These are phyloP conservation scores for Tyto alba DNA, from an alignment of 2,113 vertebrate species.

Conservation along the genomic window DNA sequence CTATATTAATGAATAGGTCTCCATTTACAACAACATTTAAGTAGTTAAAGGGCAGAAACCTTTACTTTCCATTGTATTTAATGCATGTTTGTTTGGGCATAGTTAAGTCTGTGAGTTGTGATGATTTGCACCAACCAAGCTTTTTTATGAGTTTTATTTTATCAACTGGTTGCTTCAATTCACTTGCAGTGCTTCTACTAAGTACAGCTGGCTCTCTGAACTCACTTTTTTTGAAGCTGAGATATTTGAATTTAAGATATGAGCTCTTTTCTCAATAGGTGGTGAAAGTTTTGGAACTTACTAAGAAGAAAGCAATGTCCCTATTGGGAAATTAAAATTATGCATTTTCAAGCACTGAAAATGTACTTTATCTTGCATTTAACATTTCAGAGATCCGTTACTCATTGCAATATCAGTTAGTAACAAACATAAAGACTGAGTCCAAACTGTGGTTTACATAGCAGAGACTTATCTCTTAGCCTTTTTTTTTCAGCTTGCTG, in stretches of 20 bases:
- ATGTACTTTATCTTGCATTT: background rate
- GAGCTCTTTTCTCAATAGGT: background rate
- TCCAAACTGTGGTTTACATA: background rate
- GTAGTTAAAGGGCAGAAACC: slow-evolving; percentile 31
- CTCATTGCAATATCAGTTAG: background rate
- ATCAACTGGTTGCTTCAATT: background rate
- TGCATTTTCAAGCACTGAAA: background rate
- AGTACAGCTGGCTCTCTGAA: background rate
- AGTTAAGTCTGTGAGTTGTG: slow-evolving; percentile 56
- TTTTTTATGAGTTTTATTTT: slow-evolving; percentile 39
- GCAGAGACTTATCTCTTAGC: background rate
- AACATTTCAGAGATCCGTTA: background rate
- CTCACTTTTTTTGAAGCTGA: background rate
- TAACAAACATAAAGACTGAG: background rate
- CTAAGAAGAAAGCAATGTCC: background rate
- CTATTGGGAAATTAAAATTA: background rate
- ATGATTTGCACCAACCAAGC: slow-evolving; percentile 16
- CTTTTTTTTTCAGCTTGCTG: background rate
- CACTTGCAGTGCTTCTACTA: background rate
- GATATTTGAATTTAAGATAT: background rate
- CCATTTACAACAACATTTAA: slow-evolving; percentile 18
- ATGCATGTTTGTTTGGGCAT: slow-evolving; percentile 41
- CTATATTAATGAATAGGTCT: slow-evolving; percentile 45
- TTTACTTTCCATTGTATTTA: slow-evolving; percentile 39
- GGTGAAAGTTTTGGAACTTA: background rate